Evolutionary conservation across 2,888 invertebrate genomes (phyloP).

Genomic region (Epistrophe eligans): DNA sequence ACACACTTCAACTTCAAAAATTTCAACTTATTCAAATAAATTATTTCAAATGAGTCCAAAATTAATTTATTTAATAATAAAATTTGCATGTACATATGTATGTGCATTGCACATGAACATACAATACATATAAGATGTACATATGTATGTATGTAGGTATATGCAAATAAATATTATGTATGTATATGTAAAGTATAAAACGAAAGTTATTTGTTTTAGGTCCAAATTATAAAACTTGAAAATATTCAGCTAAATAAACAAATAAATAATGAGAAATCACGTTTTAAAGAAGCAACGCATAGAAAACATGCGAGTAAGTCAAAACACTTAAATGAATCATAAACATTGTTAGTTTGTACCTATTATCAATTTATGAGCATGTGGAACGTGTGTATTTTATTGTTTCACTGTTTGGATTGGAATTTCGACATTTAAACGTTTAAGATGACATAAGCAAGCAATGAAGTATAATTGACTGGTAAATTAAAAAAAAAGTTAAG

Average conservation of each 20-base stretch:
- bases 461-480: background rate
- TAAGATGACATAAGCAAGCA: background rate
- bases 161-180: no score
- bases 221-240: background rate
- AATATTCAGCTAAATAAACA: background rate
- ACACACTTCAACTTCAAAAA: no score
- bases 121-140: no score
- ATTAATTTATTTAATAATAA: background rate
- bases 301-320: background rate
- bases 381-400: constrained; percentile 8
- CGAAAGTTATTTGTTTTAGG: background rate
- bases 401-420: constrained; percentile 5
- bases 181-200: no score
- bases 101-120: no score
- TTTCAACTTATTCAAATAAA: no score
- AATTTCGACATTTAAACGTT: constrained; percentile 4
- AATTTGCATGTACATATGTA: background rate
- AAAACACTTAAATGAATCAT: constrained; percentile 14
- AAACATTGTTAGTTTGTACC: background rate
- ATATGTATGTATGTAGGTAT: no score
- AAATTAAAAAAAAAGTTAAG: background rate
- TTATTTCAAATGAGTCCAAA: background rate
- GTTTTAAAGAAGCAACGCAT: background rate
- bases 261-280: background rate
- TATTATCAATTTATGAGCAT: constrained; percentile 3